A percentile compares a stretch with the other conserved stretches of the same genome.
Conservation (phyloP, 1,140 invertebrate species). For the Brachystomella parvula region DNA sequence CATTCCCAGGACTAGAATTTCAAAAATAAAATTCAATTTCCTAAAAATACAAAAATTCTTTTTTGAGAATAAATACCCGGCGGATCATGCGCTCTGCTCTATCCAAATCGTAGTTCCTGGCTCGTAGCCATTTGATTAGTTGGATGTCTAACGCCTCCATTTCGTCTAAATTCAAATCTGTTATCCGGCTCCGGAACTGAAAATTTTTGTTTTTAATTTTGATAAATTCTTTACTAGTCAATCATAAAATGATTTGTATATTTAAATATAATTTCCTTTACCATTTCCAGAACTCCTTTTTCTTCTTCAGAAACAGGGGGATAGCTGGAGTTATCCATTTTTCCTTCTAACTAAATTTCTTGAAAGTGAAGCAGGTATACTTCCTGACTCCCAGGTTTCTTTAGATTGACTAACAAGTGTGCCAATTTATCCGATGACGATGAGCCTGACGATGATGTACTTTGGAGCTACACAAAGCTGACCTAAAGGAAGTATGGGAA, state of each 20-base stretch:
- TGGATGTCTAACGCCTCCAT: not conserved
- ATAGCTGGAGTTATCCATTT: too few species aligned
- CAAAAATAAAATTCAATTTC: not conserved
- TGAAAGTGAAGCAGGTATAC: too few species aligned
- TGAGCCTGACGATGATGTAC: too few species aligned
- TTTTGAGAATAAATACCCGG: not conserved
- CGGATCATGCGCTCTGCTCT: constrained; percentile 11
- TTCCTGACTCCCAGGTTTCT: too few species aligned
- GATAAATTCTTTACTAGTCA: too few species aligned
- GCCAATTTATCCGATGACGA: too few species aligned
- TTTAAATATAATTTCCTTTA: not conserved
- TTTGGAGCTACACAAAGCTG: too few species aligned
- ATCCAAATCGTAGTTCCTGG: constrained; percentile 13
- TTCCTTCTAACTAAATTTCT: too few species aligned
- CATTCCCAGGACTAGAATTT: not conserved
- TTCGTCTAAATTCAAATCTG: constrained; percentile 6
- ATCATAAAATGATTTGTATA: not conserved
- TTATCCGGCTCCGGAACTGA: constrained; percentile 3
- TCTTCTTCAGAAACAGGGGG: not conserved
- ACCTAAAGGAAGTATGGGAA: too few species aligned
- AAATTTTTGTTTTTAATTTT: not conserved
- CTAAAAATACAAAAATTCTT: not conserved
- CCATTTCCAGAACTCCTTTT: not conserved
- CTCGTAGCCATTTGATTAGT: constrained; percentile 7
- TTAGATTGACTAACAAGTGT: too few species aligned